Evolutionary conservation across 2,113 vertebrate genomes (phyloP).

Genomic region (Melanostigma gelatinosum): DNA sequence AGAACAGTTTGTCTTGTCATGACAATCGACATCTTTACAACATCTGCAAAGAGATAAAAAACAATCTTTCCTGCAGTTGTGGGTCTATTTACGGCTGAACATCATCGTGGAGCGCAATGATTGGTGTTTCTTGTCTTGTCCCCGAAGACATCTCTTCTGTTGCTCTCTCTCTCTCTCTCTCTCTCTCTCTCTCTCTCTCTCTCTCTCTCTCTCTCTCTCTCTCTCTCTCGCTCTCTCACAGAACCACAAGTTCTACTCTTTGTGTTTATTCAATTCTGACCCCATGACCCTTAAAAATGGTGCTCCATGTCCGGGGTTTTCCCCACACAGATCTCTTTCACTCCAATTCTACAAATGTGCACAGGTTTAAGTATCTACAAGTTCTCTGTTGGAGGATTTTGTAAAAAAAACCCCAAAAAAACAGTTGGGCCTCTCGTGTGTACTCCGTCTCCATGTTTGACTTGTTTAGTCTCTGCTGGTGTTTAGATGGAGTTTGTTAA

Average conservation of each 20-base stretch:
- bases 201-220: neutral
- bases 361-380: constrained; percentile 14
- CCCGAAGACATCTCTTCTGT: neutral
- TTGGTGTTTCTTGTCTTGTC: neutral
- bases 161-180: neutral
- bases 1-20: neutral
- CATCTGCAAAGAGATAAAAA: constrained; percentile 14
- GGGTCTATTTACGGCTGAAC: constrained; percentile 1
- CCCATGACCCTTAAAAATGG: constrained; percentile 25
- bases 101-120: neutral
- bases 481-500: constrained; percentile 41
- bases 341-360: neutral
- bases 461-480: constrained; percentile 49
- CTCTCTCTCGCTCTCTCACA: neutral
- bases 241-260: constrained; percentile 13
- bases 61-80: constrained; percentile 8
- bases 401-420: neutral
- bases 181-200: too few relatives aligned
- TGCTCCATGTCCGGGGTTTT: constrained; percentile 7
- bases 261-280: constrained; percentile 59
- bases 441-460: neutral
- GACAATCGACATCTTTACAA: constrained; percentile 3
- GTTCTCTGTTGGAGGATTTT: constrained; percentile 9
- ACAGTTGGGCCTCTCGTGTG: neutral
- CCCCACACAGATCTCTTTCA: constrained; percentile 51